Evolutionary conservation across 2,113 vertebrate species (phyloP), one percentile per base, ranked within the genome.

Genomic region (Ophiodon elongatus): DNA sequence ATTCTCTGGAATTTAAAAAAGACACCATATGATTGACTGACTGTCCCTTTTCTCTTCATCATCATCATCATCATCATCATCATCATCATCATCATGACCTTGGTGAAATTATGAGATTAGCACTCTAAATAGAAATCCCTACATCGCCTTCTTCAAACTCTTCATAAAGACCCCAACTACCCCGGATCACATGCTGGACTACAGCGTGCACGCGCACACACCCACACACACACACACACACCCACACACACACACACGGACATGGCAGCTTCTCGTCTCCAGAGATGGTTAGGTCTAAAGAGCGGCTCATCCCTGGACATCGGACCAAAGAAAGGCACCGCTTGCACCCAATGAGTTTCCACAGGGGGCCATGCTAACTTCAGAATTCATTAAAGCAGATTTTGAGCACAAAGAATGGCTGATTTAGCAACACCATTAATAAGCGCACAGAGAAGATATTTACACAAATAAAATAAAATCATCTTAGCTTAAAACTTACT

Each of bases 291-390:
- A 89, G 82, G 80, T 92, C 72, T 79, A 75, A 35, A 89, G 72
- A 83, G 82, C 76, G 62, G 76, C 79, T 91, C 80, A 87, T 91
- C 86, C 63, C 79, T 87, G 83, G 78, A 92, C 85, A 89, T 86
- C 85, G 50, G 89, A 82, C 93, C 93, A 91, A 94, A 95, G 91
- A 92, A 93, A 93, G 89, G 90, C 93, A 92, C 91, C 41, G 2
- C 91, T 89, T 93, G 84, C 90, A 88, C 85, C 69, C 73, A 80
- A 57, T 78, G 75, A 83, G 72, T 78, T 85, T 86, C 50, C 31
- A 75, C 47, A 39, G 37, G 52, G 27, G 62, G 71, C 11, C 25
- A 65, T 59, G 62, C 47, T 47, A 82, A 85, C 78, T 90, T 88
- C 75, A 86, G 64, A 67, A 52, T 85, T 80, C 72, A 85, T 80